Evolutionary conservation across 2,888 invertebrate species (phyloP).

Genomic region (Meiosimyza platycephala): DNA sequence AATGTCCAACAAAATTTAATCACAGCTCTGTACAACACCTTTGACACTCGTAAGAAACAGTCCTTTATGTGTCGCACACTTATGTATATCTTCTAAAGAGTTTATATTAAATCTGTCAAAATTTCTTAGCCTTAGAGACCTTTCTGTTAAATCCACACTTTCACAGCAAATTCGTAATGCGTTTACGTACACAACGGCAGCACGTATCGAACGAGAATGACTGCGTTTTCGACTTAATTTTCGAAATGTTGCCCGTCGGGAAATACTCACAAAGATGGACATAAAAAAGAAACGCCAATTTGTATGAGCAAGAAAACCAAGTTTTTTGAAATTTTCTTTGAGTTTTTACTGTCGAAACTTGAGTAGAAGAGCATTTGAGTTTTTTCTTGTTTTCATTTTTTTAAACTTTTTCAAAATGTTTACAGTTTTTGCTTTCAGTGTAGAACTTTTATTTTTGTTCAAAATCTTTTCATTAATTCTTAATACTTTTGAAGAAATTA

Average conservation of each 20-base stretch:
- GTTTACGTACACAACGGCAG: conserved; percentile 22
- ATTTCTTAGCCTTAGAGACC: too few relatives aligned
- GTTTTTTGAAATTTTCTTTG: neutral
- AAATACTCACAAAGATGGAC: conserved; percentile 7
- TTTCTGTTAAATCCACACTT: too few relatives aligned
- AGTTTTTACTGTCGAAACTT: neutral
- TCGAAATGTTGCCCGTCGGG: conserved; percentile 34
- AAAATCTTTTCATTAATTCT: conserved; percentile 21
- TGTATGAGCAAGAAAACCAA: too few relatives aligned
- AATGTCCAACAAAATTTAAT: neutral
- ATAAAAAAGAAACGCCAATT: neutral
- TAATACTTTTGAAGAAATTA: conserved; percentile 13
- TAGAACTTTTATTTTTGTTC: neutral
- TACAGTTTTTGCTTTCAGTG: neutral
- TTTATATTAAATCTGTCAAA: too few relatives aligned
- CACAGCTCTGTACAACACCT: too few relatives aligned
- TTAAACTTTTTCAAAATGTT: neutral
- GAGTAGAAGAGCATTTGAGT: neutral
- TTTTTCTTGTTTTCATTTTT: neutral
- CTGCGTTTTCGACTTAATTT: conserved; percentile 31
- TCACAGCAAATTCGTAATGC: too few relatives aligned
- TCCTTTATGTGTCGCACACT: too few relatives aligned
- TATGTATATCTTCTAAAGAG: too few relatives aligned
- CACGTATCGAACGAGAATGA: conserved; percentile 36
- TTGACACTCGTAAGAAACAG: too few relatives aligned